A percentile compares a stretch with the other conserved stretches of the same genome.
phyloP scores from a whole-genome alignment of 2,797 vertebrate genomes.

The Rhabdomys pumilio region DNA sequence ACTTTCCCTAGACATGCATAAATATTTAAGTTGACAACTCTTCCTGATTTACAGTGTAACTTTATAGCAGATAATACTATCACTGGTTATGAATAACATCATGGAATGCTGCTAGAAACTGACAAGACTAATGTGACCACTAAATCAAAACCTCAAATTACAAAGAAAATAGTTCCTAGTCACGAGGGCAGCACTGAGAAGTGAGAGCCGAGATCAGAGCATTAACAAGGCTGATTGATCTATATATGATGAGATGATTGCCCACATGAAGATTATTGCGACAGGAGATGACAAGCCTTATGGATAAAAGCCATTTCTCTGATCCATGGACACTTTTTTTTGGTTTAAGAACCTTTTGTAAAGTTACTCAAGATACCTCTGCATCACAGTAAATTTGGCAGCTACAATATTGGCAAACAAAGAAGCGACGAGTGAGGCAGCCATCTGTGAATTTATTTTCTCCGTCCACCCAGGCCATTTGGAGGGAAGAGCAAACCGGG shows the following conservation, averaged over 20 bases:
- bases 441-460: slow-evolving; percentile 82
- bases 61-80: slow-evolving; percentile 93
- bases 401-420: slow-evolving; percentile 86
- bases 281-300: slow-evolving; percentile 90
- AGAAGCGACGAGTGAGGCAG: slow-evolving; percentile 82
- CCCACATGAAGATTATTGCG: slow-evolving; percentile 91
- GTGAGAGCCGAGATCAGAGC: slow-evolving; percentile 91
- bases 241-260: slow-evolving; percentile 92
- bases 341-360: slow-evolving; percentile 87
- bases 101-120: slow-evolving; percentile 90
- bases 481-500: slow-evolving; percentile 76
- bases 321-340: slow-evolving; percentile 87
- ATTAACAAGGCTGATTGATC: slow-evolving; percentile 92
- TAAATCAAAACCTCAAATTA: slow-evolving; percentile 93
- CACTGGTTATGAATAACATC: slow-evolving; percentile 92
- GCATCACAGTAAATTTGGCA: slow-evolving; percentile 88
- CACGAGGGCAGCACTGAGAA: slow-evolving; percentile 90
- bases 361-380: slow-evolving; percentile 86
- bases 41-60: slow-evolving; percentile 91
- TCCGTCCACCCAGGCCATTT: slow-evolving; percentile 74
- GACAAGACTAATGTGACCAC: slow-evolving; percentile 93
- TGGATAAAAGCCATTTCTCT: slow-evolving; percentile 91
- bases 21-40: slow-evolving; percentile 92
- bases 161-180: slow-evolving; percentile 91
- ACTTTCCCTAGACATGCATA: slow-evolving; percentile 90